Evolutionary conservation across 2,113 vertebrate genomes (phyloP), one percentile per base, ranked within the genome.

Genomic region (Tachysurus vachellii): DNA sequence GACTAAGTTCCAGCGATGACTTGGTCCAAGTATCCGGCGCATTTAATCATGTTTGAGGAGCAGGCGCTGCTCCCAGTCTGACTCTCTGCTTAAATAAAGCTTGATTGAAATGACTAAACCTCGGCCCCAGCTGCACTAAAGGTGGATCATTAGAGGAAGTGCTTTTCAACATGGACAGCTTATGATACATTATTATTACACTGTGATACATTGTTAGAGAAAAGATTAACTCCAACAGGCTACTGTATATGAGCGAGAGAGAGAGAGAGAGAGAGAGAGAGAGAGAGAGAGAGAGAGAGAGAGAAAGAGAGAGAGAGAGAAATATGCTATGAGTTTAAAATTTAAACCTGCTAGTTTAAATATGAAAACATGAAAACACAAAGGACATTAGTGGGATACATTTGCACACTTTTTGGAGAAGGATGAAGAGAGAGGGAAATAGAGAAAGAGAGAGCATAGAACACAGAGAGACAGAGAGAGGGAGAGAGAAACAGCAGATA

Each of bases 1-100:
- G 86, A 85, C 86, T 85, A 53, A 57, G 68, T 66, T 87, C 86
- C 86, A 85, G 84, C 82, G 86, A 89, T 53, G 77, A 31, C 77
- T 81, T 62, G 42, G 66, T 87, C 86, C 76, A 89, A 87, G 59
- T 82, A 47, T 82, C 85, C 59, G 28, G 42, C 56, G 62, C 70
- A 76, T 89, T 89, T 89, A 89, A 89, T 89, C 88, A 87, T 85
- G 47, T 81, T 19, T 23, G 83, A 85, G 80, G 81, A 83, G 84
- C 68, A 79, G 88, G 77, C 80, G 71, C 64, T 59, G 66, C 73
- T 87, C 86, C 83, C 77, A 14, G 79, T 42, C 83, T 56, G 76
- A 84, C 86, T 57, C 85, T 86, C 80, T 82, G 88, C 75, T 89
- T 87, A 87, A 89, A 89, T 89, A 89, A 87, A 85, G 88, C 75